Evolutionary conservation across 2,113 vertebrate genomes (phyloP), one percentile per base, ranked within the genome.

Genomic region (Gasterosteus nipponicus): DNA sequence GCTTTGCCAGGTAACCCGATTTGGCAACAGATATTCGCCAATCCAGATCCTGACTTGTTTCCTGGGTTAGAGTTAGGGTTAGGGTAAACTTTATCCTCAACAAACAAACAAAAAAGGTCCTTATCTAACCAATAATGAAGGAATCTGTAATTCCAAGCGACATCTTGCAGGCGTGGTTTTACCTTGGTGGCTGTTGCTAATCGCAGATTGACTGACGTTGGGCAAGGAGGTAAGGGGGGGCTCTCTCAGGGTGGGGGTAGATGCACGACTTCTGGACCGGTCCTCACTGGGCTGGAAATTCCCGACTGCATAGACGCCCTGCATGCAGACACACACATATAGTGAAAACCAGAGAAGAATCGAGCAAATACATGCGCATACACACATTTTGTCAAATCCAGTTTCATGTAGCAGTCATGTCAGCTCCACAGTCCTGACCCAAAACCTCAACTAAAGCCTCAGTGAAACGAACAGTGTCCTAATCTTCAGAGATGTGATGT

Each of bases 251-350:
- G 90, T 92, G 49, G 83, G 82, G 26, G 78, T 56, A 29, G 85
- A 75, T 7, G 81, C 85, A 57, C 87, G 93, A 68, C 73, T 79
- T 77, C 94, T 90, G 63, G 93, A 88, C 26, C 91, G 95, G 59
- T 98, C 96, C 12, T 98, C 95, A 44, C 95, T 96, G 7, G 97
- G 96, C 80, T 97, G 92, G 89, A 98, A 98, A 86, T 97, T 97
- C 42, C 97, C 96, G 86, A 98, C 97, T 10, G 97, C 96, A 57
- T 97, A 98, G 11, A 98, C 89, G 51, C 96, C 97, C 97, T 98
- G 77, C 35, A 87, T 31, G 57, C 2, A 72, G n/a, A 60, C 56
- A 77, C 56, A 81, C 66, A 69, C 54, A 64, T 44, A 58, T 7
- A 57, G 29, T 57, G 11, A 15, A 3, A 69, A 18, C 51, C 5